Evolutionary conservation across 2,797 vertebrate genomes (phyloP).

Genomic region (Clarias platycephalus): DNA sequence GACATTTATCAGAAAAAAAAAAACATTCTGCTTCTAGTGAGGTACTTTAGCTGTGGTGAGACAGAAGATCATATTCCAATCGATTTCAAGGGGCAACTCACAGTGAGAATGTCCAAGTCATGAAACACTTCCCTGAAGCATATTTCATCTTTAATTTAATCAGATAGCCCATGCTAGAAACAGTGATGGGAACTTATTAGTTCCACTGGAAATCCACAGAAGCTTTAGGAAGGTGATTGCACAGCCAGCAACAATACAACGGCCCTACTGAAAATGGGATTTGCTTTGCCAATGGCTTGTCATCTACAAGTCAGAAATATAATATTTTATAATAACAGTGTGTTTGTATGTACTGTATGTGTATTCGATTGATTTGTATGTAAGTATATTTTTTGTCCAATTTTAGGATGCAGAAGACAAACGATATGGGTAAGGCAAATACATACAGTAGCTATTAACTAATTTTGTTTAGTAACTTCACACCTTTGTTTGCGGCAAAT

Average conservation of each 20-base stretch:
- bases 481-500: neutral
- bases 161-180: neutral
- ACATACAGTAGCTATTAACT: neutral
- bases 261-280: neutral
- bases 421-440: conserved; percentile 66
- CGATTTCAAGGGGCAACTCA: neutral
- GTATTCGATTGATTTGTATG: neutral
- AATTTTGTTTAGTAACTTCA: neutral
- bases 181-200: neutral
- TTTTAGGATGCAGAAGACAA: conserved; percentile 70
- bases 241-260: neutral
- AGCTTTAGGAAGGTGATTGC: neutral
- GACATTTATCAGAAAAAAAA: neutral
- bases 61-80: neutral
- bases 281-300: neutral
- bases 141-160: neutral
- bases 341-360: neutral
- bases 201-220: neutral
- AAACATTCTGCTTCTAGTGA: neutral
- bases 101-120: neutral
- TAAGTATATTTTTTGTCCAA: conserved; percentile 36
- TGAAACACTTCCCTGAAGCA: neutral
- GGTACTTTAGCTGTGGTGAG: neutral
- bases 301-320: too few species aligned
- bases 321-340: neutral